Conservation (phyloP, 2,113 vertebrate genomes). For the Acrocephalus kingi region DNA sequence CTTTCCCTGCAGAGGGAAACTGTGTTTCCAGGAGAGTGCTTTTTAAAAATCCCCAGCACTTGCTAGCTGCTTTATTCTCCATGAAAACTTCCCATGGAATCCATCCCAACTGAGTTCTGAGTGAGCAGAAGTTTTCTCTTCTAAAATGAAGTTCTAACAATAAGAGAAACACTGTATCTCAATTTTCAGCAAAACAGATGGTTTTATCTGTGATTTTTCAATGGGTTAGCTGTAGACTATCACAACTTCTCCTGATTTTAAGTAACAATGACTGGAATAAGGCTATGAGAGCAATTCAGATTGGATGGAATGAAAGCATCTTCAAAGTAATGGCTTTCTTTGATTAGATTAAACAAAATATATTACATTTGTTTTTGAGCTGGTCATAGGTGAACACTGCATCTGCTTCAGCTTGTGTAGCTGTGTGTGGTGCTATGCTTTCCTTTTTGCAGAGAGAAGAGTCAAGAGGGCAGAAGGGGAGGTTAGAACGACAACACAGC, state of each 20-base stretch:
- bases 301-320: neutral
- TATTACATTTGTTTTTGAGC: neutral
- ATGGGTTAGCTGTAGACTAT: neutral
- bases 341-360: neutral
- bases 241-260: neutral
- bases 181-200: neutral
- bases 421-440: neutral
- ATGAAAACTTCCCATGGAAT: neutral
- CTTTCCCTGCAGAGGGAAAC: neutral
- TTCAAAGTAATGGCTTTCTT: neutral
- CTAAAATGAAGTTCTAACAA: neutral
- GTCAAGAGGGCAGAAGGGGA: neutral
- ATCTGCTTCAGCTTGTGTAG: neutral
- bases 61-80: neutral
- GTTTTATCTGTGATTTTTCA: neutral
- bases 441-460: neutral
- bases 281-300: neutral
- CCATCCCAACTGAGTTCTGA: neutral
- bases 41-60: neutral
- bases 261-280: neutral
- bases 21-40: neutral
- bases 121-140: neutral
- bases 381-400: neutral
- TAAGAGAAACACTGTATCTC: neutral
- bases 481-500: neutral